Evolutionary conservation across 2,113 vertebrate genomes (phyloP).

Genomic region (Siphamia tubifer): DNA sequence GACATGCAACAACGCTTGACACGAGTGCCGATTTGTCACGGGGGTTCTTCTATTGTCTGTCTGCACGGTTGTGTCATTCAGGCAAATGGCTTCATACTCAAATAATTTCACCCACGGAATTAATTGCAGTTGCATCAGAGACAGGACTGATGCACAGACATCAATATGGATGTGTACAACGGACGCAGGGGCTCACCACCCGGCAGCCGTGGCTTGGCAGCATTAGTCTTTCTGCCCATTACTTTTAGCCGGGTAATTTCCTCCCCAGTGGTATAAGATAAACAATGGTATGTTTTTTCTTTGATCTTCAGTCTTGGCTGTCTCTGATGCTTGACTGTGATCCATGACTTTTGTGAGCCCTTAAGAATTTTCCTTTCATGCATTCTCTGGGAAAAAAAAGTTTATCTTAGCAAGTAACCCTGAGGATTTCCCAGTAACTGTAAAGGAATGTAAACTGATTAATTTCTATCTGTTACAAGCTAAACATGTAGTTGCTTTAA

Average conservation of each 20-base stretch:
- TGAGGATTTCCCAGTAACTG: too few relatives aligned
- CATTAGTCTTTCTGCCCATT: constrained; percentile 24
- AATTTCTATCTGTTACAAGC: too few relatives aligned
- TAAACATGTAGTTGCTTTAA: too few relatives aligned
- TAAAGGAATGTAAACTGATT: too few relatives aligned
- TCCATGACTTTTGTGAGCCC: too few relatives aligned
- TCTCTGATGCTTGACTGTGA: neutral
- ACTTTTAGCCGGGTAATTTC: constrained; percentile 34
- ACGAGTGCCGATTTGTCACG: neutral
- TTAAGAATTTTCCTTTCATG: too few relatives aligned
- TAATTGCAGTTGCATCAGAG: constrained; percentile 46
- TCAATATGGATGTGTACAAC: neutral
- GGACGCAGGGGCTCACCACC: neutral
- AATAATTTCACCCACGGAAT: constrained; percentile 33
- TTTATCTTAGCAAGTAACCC: too few relatives aligned
- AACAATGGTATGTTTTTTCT: constrained; percentile 22
- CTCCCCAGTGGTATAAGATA: constrained; percentile 8
- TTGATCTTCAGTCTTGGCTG: neutral
- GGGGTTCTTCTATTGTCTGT: neutral
- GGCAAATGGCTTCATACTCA: constrained; percentile 44
- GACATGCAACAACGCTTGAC: neutral
- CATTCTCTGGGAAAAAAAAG: too few relatives aligned
- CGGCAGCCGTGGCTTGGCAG: constrained; percentile 16
- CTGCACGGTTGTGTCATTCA: constrained; percentile 5
- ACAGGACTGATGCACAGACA: constrained; percentile 14